Conservation (phyloP, 2,797 vertebrate genomes). For the Triplophysa yarkandensis region DNA sequence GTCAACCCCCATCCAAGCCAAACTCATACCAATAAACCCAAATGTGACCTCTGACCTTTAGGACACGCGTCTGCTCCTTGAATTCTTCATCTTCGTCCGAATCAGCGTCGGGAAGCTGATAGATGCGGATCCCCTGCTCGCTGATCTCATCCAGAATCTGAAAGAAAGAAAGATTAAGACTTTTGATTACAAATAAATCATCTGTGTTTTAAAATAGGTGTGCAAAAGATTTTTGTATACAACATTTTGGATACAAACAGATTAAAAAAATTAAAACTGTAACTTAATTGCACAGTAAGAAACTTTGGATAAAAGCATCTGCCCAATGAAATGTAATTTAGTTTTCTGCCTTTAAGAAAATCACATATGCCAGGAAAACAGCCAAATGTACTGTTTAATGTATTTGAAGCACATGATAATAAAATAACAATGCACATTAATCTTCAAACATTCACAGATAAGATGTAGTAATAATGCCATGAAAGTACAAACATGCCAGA, state of each 20-base stretch:
- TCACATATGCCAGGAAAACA: too few relatives aligned
- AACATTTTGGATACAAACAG: too few relatives aligned
- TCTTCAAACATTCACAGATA: background rate
- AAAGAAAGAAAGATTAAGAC: background rate
- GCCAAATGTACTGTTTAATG: too few relatives aligned
- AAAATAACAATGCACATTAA: too few relatives aligned
- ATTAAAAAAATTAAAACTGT: too few relatives aligned
- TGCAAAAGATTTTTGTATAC: too few relatives aligned
- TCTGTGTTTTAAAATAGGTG: too few relatives aligned
- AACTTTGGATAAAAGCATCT: too few relatives aligned
- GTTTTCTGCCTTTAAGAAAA: too few relatives aligned
- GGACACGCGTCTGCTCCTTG: slow-evolving; percentile 87
- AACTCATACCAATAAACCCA: background rate
- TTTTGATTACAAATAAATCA: background rate
- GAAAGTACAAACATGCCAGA: background rate
- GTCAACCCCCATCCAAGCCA: background rate
- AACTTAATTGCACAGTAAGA: too few relatives aligned
- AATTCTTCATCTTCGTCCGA: slow-evolving; percentile 90
- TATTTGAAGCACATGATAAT: too few relatives aligned
- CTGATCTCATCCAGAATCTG: slow-evolving; percentile 92
- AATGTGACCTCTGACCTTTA: slow-evolving; percentile 76
- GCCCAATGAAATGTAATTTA: too few relatives aligned
- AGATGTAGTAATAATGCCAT: background rate
- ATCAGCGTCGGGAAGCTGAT: slow-evolving; percentile 92
- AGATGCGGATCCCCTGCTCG: slow-evolving; percentile 89